Evolutionary conservation across 2,113 vertebrate genomes (phyloP).

Genomic region (Cheilinus undulatus): DNA sequence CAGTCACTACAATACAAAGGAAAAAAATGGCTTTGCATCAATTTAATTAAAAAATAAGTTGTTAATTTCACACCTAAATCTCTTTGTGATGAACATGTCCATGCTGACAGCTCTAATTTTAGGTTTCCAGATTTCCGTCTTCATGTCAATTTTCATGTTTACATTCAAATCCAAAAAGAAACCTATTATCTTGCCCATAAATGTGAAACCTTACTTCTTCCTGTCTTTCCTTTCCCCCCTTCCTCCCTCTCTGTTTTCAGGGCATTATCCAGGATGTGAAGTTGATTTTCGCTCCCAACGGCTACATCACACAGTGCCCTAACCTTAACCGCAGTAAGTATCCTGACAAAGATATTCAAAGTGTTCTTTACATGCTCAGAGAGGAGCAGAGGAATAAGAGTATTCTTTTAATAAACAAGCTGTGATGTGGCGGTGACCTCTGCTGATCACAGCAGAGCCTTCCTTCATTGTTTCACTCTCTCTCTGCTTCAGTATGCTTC

Average conservation of each 20-base stretch:
- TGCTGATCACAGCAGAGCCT: slow-evolving; percentile 9
- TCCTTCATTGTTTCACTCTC: neutral
- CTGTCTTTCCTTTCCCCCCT: neutral
- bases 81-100: too few relatives aligned
- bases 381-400: neutral
- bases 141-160: too few relatives aligned
- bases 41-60: too few relatives aligned
- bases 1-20: too few relatives aligned
- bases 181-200: too few relatives aligned
- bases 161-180: too few relatives aligned
- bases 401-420: slow-evolving; percentile 12
- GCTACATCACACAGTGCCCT: slow-evolving; percentile 94
- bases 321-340: slow-evolving; percentile 98
- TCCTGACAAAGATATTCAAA: neutral
- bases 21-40: too few relatives aligned
- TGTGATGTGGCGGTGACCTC: slow-evolving; percentile 22
- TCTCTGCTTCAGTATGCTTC: slow-evolving; percentile 29
- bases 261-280: slow-evolving; percentile 95
- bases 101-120: too few relatives aligned
- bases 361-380: neutral
- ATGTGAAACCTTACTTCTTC: too few relatives aligned
- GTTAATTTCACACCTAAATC: too few relatives aligned
- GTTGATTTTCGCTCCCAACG: slow-evolving; percentile 93
- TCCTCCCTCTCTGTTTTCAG: slow-evolving; percentile 72
- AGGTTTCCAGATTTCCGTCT: too few relatives aligned